Evolutionary conservation across 2,797 vertebrate species (phyloP), one percentile per base, ranked within the genome.

Genomic region (Cyprinella venusta): DNA sequence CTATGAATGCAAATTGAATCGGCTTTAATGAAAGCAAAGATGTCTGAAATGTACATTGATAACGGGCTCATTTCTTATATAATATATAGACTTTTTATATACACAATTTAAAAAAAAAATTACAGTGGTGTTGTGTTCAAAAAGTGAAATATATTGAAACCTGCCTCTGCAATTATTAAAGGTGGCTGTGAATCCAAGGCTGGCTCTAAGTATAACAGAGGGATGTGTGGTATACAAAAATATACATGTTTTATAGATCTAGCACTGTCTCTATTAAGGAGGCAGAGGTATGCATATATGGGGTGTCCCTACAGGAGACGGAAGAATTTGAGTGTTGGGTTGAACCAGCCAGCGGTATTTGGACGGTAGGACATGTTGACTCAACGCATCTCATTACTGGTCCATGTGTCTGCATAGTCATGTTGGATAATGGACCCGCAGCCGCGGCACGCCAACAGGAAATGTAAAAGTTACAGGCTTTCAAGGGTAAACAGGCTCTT

Each of bases 341-440:
- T 84, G 87, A 87, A 86, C 72, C 89, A 86, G 88, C 89, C 89
- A 84, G 88, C 75, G 50, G 89, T 90, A 88, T 89, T 89, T 24
- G 74, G 84, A 86, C 90, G 81, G 85, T 88, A 85, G 90, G 92
- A 91, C 88, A 84, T 95, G 93, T 95, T 95, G 94, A 95, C 94
- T 94, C 92, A 92, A 91, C 30, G 87, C 91, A 93, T 91, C 91
- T 92, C 93, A 93, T 92, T 91, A 92, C 91, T 89, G 89, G 91
- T 88, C 92, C 94, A 93, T 94, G 95, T 90, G 88, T 84, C 93
- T 92, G 95, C 94, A 95, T 95, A 94, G 92, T 93, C 92, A 92
- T 91, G 82, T 88, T 88, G 94, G 94, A 95, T 95, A 95, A 95
- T 94, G 89, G 91, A 83, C 86, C 86, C 45, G 75, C 86, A 72